Evolutionary conservation across 2,797 vertebrate genomes (phyloP).

Genomic region (Leuciscus waleckii): DNA sequence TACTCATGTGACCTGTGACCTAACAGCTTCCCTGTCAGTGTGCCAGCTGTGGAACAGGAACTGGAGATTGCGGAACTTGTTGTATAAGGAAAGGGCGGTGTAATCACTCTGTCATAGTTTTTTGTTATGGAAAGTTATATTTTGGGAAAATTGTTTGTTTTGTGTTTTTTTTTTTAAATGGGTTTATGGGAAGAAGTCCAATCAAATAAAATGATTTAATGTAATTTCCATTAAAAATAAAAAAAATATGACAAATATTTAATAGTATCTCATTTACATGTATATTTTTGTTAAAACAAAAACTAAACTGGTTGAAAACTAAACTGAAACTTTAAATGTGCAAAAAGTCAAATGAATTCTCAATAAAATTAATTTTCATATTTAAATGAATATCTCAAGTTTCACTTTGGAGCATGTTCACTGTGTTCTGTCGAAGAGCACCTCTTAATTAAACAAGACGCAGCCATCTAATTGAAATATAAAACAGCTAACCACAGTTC

Average conservation of each 20-base stretch:
- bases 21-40: conserved; percentile 7
- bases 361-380: not conserved
- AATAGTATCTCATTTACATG: not conserved
- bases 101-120: not conserved
- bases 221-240: not conserved
- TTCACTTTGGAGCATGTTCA: not conserved
- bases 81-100: conserved; percentile 47
- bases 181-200: not conserved
- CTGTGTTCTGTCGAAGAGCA: not conserved
- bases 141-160: not conserved
- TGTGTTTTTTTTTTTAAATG: not conserved
- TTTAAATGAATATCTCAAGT: not conserved
- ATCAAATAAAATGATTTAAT: no score
- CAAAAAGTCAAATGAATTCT: not conserved
- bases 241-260: no score
- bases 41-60: conserved; percentile 55
- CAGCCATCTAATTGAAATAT: not conserved
- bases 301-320: not conserved
- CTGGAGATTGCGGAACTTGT: conserved; percentile 57
- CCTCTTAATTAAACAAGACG: not conserved
- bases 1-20: conserved; percentile 21
- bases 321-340: not conserved
- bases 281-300: not conserved
- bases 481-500: not conserved
- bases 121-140: conserved; percentile 31